Percentiles rank a stretch among this genome's conserved stretches.
These are phyloP conservation scores for Acrossocheilus wenchowensis DNA, from an alignment of 2,797 vertebrate genomes.

Conservation along the genomic window DNA sequence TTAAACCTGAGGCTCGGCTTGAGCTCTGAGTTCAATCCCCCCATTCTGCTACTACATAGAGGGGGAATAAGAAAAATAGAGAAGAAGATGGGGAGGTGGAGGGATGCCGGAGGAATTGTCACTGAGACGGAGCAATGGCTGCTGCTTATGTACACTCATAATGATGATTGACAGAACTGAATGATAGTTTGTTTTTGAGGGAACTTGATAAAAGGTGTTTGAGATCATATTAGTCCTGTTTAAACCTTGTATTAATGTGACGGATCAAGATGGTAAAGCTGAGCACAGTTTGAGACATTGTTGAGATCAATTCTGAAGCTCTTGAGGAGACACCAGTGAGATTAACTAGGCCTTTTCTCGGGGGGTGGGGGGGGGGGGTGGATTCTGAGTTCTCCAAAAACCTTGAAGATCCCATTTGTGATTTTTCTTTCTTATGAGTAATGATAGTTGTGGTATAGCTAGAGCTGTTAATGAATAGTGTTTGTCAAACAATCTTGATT, in stretches of 20 bases:
- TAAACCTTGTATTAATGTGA: background rate
- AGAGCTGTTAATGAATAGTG: background rate
- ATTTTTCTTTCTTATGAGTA: too few relatives aligned
- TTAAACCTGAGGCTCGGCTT: too few relatives aligned
- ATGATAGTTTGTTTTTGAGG: background rate
- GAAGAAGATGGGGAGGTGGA: too few relatives aligned
- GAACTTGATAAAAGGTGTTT: background rate
- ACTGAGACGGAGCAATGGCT: background rate
- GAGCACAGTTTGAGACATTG: too few relatives aligned
- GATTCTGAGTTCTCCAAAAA: background rate
- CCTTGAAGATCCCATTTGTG: background rate
- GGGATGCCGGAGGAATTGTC: too few relatives aligned
- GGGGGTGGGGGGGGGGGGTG: too few relatives aligned
- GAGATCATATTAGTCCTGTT: background rate
- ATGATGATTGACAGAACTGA: background rate
- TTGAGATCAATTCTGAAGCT: background rate
- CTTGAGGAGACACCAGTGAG: too few relatives aligned
- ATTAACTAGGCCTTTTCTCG: background rate
- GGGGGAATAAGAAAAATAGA: too few relatives aligned
- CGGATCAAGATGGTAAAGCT: background rate
- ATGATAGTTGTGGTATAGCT: too few relatives aligned
- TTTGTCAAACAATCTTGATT: background rate
- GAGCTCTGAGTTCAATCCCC: too few relatives aligned
- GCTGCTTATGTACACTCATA: background rate
- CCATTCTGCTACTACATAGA: too few relatives aligned